Evolutionary conservation across 2,797 vertebrate genomes (phyloP).

Genomic region (Myotis findleyi): DNA sequence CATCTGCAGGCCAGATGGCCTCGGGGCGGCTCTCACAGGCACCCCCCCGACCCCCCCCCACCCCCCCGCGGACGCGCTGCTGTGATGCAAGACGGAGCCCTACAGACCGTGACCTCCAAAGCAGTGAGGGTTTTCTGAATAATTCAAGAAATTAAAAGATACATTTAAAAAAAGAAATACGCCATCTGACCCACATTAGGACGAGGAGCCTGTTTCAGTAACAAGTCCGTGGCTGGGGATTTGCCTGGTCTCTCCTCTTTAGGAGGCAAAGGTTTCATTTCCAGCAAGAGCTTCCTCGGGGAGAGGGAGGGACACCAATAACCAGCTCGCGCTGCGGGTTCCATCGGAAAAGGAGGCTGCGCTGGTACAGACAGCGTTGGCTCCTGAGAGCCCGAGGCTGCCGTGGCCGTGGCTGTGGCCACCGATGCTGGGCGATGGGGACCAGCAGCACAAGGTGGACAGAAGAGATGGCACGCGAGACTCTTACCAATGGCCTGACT

Average conservation of each 20-base stretch:
- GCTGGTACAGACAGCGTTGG: background rate
- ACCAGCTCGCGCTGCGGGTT: background rate
- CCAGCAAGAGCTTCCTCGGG: constrained; percentile 20
- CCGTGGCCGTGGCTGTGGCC: background rate
- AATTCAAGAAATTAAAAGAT: constrained; percentile 45
- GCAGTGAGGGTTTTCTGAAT: constrained; percentile 25
- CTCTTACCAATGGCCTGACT: background rate
- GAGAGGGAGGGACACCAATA: background rate
- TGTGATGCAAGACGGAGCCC: constrained; percentile 48
- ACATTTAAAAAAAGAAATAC: background rate
- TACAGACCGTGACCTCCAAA: constrained; percentile 39
- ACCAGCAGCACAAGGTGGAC: background rate
- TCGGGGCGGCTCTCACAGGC: constrained; percentile 31
- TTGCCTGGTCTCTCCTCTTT: constrained; percentile 5
- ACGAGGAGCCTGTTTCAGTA: constrained; percentile 16
- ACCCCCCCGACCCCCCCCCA: too few species aligned
- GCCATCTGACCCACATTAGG: background rate
- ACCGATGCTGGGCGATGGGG: background rate
- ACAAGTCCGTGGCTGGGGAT: background rate
- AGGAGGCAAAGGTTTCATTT: background rate
- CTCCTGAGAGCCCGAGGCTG: background rate
- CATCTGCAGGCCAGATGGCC: constrained; percentile 80
- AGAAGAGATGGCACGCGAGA: background rate
- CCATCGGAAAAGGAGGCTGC: background rate
- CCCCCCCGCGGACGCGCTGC: background rate